phyloP scores from a whole-genome alignment of 2,113 vertebrate species.

The Columba livia region DNA sequence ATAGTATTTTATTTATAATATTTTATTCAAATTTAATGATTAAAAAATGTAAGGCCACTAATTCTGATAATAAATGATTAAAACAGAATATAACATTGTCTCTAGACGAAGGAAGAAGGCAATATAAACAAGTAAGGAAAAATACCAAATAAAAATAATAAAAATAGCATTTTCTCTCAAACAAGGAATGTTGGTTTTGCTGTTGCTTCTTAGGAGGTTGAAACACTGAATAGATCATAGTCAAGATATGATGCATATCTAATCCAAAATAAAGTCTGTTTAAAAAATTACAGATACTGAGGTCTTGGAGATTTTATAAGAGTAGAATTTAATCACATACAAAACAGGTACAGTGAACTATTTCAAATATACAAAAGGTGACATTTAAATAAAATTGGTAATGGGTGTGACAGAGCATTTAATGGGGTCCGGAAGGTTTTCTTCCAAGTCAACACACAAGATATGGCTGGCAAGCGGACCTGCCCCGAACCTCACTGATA shows the following conservation, averaged over 20 bases:
- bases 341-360: background rate
- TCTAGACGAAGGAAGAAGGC: background rate
- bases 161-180: background rate
- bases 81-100: background rate
- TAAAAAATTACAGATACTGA: background rate
- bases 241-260: background rate
- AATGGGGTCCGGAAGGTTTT: background rate
- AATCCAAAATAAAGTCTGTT: background rate
- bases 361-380: background rate
- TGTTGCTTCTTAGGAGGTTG: background rate
- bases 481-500: background rate
- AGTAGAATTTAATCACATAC: constrained; percentile 9
- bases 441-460: background rate
- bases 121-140: background rate
- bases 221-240: background rate
- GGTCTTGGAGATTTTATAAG: background rate
- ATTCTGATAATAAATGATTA: background rate
- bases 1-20: too few relatives aligned
- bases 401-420: background rate
- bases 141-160: background rate
- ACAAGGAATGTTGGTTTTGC: background rate
- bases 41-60: background rate
- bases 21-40: constrained; percentile 12
- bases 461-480: background rate
- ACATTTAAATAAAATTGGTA: background rate